Conservation (phyloP, 1,140 invertebrate genomes). For the Drosophila pachea region DNA sequence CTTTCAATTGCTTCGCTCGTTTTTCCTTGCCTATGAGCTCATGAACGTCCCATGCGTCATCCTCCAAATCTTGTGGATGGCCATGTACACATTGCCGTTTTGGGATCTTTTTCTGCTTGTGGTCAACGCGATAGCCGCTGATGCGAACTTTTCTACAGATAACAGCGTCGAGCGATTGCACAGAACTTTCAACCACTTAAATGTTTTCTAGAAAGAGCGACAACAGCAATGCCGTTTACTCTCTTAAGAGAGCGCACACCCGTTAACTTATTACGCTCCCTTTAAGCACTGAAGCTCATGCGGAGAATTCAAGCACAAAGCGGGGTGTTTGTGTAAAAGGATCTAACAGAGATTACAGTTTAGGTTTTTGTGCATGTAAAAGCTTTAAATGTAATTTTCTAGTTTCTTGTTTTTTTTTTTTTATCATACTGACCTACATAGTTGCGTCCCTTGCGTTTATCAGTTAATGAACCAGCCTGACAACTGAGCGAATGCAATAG, state of each 20-base stretch:
- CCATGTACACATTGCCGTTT: not conserved
- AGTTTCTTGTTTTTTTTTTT: not conserved
- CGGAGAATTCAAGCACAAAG: no score
- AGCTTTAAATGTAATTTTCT: no score
- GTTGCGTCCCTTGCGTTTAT: conserved; percentile 37
- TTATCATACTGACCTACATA: conserved; percentile 54
- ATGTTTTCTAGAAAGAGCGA: no score
- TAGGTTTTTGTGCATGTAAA: no score
- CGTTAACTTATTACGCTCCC: no score
- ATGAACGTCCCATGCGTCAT: conserved; percentile 37
- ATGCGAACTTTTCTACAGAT: not conserved
- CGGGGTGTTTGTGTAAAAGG: no score
- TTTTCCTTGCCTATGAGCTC: conserved; percentile 42
- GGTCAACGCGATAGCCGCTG: conserved; percentile 24
- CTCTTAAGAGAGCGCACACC: no score
- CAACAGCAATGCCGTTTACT: no score
- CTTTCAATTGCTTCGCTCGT: conserved; percentile 29
- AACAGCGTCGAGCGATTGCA: not conserved
- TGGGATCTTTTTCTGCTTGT: conserved; percentile 11
- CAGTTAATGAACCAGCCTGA: conserved; percentile 54
- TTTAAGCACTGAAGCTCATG: no score
- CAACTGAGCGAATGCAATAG: conserved; percentile 23
- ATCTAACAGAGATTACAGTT: no score
- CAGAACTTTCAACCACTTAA: not conserved
- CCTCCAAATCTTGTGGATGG: conserved; percentile 17